phyloP scores from a whole-genome alignment of 2,797 vertebrate species.

The Myiotriccus ornatus region DNA sequence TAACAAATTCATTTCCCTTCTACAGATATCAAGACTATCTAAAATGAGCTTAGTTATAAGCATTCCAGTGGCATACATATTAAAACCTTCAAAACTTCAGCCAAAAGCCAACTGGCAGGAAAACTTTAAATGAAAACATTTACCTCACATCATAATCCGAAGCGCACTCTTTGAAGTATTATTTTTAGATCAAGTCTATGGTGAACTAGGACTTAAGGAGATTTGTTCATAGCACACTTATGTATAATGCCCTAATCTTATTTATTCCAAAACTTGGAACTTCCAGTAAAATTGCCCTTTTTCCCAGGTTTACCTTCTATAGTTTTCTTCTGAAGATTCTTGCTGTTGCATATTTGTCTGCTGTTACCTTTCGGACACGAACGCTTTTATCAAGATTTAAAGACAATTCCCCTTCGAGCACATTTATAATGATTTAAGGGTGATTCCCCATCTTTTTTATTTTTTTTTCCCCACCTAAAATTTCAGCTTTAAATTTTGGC shows the following conservation, averaged over 20 bases:
- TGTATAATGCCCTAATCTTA: background rate
- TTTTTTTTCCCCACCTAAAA: background rate
- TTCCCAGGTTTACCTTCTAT: background rate
- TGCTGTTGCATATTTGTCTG: background rate
- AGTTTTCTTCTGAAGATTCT: background rate
- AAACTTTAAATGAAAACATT: background rate
- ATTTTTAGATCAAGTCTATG: background rate
- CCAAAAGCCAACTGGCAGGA: background rate
- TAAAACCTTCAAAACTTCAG: background rate
- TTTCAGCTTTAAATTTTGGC: background rate
- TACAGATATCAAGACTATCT: background rate
- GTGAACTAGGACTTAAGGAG: background rate
- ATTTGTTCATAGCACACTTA: background rate
- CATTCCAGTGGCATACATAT: background rate
- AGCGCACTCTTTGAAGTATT: background rate
- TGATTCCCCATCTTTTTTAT: background rate
- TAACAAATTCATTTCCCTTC: background rate
- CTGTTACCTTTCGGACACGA: background rate
- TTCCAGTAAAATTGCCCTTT: background rate
- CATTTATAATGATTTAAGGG: background rate
- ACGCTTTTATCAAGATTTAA: background rate
- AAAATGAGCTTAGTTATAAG: background rate
- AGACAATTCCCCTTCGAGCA: fast-evolving
- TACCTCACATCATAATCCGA: background rate
- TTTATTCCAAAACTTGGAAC: background rate